Conservation (phyloP, 1,140 invertebrate genomes). For the Trichonephila clavata region DNA sequence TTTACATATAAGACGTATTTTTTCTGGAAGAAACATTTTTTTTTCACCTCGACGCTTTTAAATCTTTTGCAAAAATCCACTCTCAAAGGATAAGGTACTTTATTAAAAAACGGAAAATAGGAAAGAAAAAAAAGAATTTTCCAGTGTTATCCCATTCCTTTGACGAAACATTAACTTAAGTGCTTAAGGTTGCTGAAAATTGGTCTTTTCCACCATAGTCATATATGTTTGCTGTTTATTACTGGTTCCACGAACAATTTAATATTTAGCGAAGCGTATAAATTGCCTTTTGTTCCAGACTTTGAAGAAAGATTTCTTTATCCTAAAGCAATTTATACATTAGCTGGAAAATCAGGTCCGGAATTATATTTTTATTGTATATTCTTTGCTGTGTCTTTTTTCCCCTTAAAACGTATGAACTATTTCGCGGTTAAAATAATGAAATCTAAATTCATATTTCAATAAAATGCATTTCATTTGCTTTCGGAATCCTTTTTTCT, state of each 20-base stretch:
- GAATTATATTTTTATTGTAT: not conserved
- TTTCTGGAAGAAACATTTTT: no score
- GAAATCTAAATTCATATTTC: not conserved
- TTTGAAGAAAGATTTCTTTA: conserved; percentile 26
- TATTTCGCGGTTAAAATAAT: conserved; percentile 30
- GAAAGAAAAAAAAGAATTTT: not conserved
- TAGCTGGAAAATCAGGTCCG: not conserved
- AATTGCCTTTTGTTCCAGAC: conserved; percentile 6
- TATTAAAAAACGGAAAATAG: no score
- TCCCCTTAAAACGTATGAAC: not conserved
- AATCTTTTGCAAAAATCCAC: no score
- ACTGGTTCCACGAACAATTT: conserved; percentile 48
- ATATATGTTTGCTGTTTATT: conserved; percentile 31
- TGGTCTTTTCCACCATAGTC: conserved; percentile 11
- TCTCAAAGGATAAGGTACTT: no score
- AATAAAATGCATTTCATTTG: conserved; percentile 13
- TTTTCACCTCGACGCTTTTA: no score
- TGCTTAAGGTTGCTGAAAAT: conserved; percentile 29
- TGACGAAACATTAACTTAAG: conserved; percentile 36
- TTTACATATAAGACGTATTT: no score
- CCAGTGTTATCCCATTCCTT: not conserved
- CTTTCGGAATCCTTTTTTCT: not conserved
- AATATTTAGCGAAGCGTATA: not conserved
- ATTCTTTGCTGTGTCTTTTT: not conserved
- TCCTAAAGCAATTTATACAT: conserved; percentile 43